A percentile compares a stretch with the other conserved stretches of the same genome.
These are phyloP conservation scores for Tenthredo livida DNA, from an alignment of 2,888 invertebrate species.

Conservation along the genomic window DNA sequence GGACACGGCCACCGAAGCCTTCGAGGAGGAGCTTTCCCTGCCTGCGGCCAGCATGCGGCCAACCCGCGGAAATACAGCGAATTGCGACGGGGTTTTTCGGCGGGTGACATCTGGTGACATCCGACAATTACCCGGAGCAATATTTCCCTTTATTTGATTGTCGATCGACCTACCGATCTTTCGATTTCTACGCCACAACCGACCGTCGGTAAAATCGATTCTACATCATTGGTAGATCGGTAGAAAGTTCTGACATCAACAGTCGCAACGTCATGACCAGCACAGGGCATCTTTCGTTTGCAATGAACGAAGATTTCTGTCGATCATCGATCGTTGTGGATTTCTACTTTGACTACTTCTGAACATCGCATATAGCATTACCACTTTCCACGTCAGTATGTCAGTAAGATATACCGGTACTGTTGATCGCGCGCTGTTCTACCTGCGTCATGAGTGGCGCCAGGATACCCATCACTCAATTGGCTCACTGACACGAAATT, in stretches of 20 bases:
- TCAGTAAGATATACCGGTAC: neutral
- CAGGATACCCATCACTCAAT: neutral
- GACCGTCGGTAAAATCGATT: neutral
- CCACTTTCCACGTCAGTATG: neutral
- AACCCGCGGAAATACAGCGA: constrained; percentile 37
- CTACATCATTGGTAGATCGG: neutral
- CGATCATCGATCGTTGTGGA: neutral
- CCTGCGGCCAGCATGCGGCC: constrained; percentile 65
- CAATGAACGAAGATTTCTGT: neutral
- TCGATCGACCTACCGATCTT: neutral
- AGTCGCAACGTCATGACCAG: neutral
- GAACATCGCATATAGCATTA: neutral
- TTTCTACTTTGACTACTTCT: neutral
- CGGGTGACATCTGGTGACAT: constrained; percentile 9
- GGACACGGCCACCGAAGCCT: constrained; percentile 59
- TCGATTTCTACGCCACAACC: neutral
- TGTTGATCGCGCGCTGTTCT: neutral
- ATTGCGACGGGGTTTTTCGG: neutral
- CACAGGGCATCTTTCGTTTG: neutral
- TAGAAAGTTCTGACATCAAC: neutral
- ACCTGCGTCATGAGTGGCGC: neutral
- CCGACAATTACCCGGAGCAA: neutral
- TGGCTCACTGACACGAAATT: too few species aligned
- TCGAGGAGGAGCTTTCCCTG: constrained; percentile 71
- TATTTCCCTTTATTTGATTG: neutral